Evolutionary conservation across 2,797 vertebrate species (phyloP).

Genomic region (Gymnopithys bicolor): DNA sequence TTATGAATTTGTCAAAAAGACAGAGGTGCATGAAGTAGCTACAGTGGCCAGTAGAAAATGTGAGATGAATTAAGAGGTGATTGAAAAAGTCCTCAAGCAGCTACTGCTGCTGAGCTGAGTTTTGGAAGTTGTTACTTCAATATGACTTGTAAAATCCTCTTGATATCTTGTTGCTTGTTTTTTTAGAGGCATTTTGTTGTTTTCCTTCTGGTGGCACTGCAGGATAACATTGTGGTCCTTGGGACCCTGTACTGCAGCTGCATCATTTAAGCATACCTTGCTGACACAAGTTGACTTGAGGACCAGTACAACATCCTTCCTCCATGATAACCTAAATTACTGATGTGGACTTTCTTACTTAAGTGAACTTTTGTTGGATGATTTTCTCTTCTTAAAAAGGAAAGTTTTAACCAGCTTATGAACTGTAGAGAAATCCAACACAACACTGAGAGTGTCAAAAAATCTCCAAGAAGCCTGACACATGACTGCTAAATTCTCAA

Average conservation of each 20-base stretch:
- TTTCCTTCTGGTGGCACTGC: conserved; percentile 50
- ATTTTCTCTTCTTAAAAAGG: background rate
- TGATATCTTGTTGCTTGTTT: background rate
- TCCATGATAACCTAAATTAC: background rate
- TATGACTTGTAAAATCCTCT: background rate
- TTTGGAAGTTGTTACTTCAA: background rate
- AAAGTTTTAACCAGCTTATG: background rate
- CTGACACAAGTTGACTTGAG: background rate
- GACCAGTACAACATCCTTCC: background rate
- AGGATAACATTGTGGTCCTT: background rate
- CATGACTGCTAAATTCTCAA: background rate
- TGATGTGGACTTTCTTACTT: background rate
- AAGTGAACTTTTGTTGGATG: background rate
- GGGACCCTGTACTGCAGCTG: background rate
- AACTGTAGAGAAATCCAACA: background rate
- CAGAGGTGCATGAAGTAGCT: background rate
- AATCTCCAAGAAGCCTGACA: background rate
- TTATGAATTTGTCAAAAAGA: background rate
- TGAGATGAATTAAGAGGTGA: background rate
- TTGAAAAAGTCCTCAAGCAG: background rate
- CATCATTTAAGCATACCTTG: background rate
- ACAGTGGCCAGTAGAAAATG: background rate
- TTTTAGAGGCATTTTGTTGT: background rate
- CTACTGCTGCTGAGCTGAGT: background rate
- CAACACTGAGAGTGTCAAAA: background rate